These are phyloP conservation scores for Cryptoblepharus egeriae DNA, from an alignment of 2,797 vertebrate genomes.

Conservation along the genomic window DNA sequence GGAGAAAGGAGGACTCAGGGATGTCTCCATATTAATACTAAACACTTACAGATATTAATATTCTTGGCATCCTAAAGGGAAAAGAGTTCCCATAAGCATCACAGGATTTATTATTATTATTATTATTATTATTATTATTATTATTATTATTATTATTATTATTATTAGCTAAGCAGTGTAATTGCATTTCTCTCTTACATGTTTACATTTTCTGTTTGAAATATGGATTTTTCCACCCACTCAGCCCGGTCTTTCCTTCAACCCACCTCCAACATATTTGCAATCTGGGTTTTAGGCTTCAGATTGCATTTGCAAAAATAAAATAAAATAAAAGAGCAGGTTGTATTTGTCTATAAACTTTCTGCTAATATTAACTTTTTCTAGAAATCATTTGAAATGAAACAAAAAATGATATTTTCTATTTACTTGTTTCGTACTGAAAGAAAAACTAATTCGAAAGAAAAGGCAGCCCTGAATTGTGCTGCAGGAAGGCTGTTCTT, in stretches of 20 bases:
- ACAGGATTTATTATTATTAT: slow-evolving; percentile 23
- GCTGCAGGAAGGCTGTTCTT: slow-evolving; percentile 22
- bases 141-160: slow-evolving; percentile 36
- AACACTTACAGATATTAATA: slow-evolving; percentile 3
- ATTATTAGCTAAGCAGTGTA: slow-evolving; percentile 16
- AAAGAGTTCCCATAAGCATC: background rate
- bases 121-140: slow-evolving; percentile 33
- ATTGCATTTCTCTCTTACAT: slow-evolving; percentile 33
- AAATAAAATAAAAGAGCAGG: slow-evolving; percentile 31
- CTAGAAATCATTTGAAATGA: slow-evolving; percentile 49
- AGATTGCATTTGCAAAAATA: too few species aligned
- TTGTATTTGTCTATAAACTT: slow-evolving; percentile 63
- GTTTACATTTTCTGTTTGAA: slow-evolving; percentile 24
- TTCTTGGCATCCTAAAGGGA: background rate
- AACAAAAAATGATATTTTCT: slow-evolving; percentile 57
- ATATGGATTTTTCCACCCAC: slow-evolving; percentile 15
- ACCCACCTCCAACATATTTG: background rate
- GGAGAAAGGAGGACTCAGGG: background rate
- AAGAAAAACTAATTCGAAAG: slow-evolving; percentile 57
- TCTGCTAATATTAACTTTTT: slow-evolving; percentile 59
- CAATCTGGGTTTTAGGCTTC: slow-evolving; percentile 41
- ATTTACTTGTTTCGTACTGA: slow-evolving; percentile 56
- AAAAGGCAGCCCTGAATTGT: slow-evolving; percentile 41
- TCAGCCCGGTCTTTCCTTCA: slow-evolving; percentile 2
- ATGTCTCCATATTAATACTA: background rate